A percentile compares a stretch with the other conserved stretches of the same genome.
Conservation (phyloP, 2,113 vertebrate genomes). For the Dermatemys mawii region DNA sequence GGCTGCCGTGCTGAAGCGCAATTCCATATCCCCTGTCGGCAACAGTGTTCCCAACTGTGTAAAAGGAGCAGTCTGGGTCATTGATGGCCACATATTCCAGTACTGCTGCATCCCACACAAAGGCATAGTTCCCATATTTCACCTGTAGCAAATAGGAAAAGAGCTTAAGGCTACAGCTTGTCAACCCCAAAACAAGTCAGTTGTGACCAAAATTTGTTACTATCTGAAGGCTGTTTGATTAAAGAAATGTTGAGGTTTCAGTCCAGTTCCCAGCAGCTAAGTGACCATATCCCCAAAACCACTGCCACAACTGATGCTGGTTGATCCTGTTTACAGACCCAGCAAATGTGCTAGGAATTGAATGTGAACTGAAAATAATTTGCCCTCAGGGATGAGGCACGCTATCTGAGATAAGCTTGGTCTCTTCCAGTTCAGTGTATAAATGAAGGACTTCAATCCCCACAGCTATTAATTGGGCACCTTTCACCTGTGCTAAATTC, state of each 20-base stretch:
- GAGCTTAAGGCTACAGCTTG: background rate
- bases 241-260: background rate
- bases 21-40: slow-evolving; percentile 96
- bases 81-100: slow-evolving; percentile 97
- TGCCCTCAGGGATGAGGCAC: rapidly evolving
- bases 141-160: slow-evolving; percentile 80
- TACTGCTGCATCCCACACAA: slow-evolving; percentile 97
- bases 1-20: slow-evolving; percentile 96
- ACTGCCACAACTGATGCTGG: rapidly evolving
- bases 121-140: slow-evolving; percentile 94
- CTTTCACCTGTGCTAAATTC: background rate
- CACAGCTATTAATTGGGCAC: background rate
- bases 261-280: background rate
- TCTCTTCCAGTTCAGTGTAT: background rate
- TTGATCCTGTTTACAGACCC: rapidly evolving
- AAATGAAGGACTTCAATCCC: background rate
- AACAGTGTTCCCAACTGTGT: slow-evolving; percentile 88
- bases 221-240: background rate
- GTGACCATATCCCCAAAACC: background rate
- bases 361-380: rapidly evolving
- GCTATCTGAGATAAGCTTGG: rapidly evolving
- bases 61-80: slow-evolving; percentile 95
- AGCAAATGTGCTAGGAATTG: background rate
- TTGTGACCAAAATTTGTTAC: background rate
- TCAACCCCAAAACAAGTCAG: background rate